A percentile compares a stretch with the other conserved stretches of the same genome.
These are phyloP conservation scores for Rhorus exstirpatorius DNA, from an alignment of 2,888 invertebrate species.

Conservation along the genomic window DNA sequence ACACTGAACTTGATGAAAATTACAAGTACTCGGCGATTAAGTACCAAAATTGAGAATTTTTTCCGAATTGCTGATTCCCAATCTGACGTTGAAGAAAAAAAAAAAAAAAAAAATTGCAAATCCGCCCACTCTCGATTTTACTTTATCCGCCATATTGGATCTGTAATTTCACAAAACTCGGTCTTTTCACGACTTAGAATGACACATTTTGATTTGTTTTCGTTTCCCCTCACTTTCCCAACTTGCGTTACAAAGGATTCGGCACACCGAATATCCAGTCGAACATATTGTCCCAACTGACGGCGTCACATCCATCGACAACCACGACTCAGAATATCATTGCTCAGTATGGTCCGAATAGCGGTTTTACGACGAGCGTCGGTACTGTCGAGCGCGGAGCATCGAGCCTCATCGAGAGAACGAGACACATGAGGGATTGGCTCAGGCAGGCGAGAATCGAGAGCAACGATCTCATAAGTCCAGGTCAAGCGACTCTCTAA, in stretches of 20 bases:
- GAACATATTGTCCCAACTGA: conserved; percentile 83
- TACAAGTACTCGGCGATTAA: too few species aligned
- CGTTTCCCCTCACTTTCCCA: too few species aligned
- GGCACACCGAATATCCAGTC: conserved; percentile 84
- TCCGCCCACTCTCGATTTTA: too few species aligned
- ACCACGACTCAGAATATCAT: conserved; percentile 84
- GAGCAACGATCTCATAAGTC: conserved; percentile 82
- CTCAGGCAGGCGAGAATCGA: conserved; percentile 87
- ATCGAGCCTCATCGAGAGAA: conserved; percentile 89
- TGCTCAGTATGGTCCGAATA: conserved; percentile 84
- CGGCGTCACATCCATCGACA: conserved; percentile 80
- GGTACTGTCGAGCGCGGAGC: conserved; percentile 87
- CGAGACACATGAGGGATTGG: conserved; percentile 90
- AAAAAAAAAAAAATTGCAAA: too few species aligned
- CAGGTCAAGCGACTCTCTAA: conserved; percentile 84
- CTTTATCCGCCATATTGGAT: too few species aligned
- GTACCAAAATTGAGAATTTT: too few species aligned
- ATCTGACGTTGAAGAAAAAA: too few species aligned
- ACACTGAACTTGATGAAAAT: too few species aligned
- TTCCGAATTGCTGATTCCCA: too few species aligned
- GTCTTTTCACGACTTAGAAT: too few species aligned
- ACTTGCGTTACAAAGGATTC: conserved; percentile 77
- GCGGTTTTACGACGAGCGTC: conserved; percentile 84
- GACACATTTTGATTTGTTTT: too few species aligned
- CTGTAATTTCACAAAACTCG: too few species aligned